Conservation (phyloP, 1,140 invertebrate species). For the Cyphomyrmex costatus region DNA sequence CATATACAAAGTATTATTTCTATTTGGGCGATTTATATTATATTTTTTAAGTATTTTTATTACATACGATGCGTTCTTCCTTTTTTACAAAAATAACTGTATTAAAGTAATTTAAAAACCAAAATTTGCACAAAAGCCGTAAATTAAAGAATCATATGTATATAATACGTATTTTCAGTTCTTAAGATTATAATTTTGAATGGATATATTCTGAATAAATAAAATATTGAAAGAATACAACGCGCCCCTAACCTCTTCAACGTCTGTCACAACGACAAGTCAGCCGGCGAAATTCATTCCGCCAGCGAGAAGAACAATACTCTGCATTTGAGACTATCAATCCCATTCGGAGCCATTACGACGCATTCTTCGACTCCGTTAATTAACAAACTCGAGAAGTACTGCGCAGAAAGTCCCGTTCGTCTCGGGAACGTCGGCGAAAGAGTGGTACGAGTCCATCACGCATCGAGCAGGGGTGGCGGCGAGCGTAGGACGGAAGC, state of each 20-base stretch:
- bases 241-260: not conserved
- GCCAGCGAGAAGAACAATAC: conserved; percentile 63
- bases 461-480: conserved; percentile 54
- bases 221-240: not conserved
- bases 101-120: not conserved
- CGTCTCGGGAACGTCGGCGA: conserved; percentile 63
- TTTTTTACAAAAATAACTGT: not conserved
- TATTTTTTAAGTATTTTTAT: not conserved
- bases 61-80: not conserved
- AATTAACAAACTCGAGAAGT: conserved; percentile 85
- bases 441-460: conserved; percentile 27
- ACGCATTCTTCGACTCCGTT: conserved; percentile 74
- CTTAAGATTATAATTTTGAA: not conserved
- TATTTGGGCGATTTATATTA: not conserved
- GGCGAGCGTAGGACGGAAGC: conserved; percentile 78
- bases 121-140: not conserved
- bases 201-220: not conserved
- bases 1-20: not conserved
- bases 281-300: conserved; percentile 39
- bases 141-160: not conserved
- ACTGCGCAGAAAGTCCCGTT: conserved; percentile 80
- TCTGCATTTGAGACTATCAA: conserved; percentile 66
- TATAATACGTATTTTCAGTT: not conserved
- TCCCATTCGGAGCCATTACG: conserved; percentile 55
- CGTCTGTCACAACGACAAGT: not conserved